These are phyloP conservation scores for Tragelaphus strepsiceros DNA, from an alignment of 2,113 vertebrate species.

Conservation along the genomic window DNA sequence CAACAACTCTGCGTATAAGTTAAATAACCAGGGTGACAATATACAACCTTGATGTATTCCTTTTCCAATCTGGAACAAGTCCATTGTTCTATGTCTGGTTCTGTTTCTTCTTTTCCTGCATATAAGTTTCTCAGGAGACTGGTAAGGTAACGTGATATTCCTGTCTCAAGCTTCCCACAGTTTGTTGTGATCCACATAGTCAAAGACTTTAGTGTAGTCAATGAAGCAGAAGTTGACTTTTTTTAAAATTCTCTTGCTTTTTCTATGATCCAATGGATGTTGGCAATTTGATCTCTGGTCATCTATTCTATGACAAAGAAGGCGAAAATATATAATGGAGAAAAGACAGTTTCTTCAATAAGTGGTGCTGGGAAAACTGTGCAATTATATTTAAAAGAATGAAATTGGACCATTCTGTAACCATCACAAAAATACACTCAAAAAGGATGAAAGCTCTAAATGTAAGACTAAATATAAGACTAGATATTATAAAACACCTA, in stretches of 20 bases:
- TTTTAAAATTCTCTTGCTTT: background rate
- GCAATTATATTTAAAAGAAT: background rate
- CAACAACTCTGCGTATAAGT: background rate
- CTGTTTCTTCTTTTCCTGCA: background rate
- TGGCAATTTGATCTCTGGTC: background rate
- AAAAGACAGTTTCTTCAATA: background rate
- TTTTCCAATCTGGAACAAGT: background rate
- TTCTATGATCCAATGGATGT: background rate
- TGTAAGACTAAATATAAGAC: background rate
- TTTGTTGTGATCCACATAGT: background rate
- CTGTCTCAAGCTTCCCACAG: background rate
- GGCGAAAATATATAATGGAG: background rate
- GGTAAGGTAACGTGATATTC: background rate
- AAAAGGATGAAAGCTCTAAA: background rate
- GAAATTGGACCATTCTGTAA: background rate
- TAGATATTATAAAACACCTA: background rate
- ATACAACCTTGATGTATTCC: background rate
- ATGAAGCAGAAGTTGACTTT: background rate
- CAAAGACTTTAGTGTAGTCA: background rate
- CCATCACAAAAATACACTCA: background rate
- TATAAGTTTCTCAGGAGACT: background rate
- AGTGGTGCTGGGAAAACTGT: background rate
- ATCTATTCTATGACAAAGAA: background rate
- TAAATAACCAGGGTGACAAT: background rate
- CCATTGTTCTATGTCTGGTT: background rate